Base-by-base conservation (phyloP, 2,113 vertebrate genomes). In the Sceloporus undulatus region DNA sequence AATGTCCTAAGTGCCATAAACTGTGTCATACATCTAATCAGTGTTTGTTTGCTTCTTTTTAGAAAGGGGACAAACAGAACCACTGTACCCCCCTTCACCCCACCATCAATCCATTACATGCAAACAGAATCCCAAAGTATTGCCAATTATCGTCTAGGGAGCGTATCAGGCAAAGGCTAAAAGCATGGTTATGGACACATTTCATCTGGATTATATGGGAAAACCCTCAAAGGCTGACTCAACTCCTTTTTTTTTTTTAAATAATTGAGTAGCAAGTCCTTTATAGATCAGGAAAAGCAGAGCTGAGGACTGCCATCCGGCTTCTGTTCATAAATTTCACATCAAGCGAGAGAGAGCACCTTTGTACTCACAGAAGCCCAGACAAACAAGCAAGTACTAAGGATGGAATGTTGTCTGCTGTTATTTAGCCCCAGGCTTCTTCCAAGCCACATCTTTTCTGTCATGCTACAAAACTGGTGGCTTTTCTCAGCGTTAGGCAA, bases 301-400 rank as follows among this genome's bases (percentile, higher is more conserved):
- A 34, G 79, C 38, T 80, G 1, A 0, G 65, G 27, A 8, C n/a
- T 90, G 84, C 34, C 62, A 10, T 54, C 74, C 76, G 80, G 38
- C n/a, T 82, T 23, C 78, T 0, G 0, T 78, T 78, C 74, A 81
- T 56, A 2, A 82, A 88, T 38, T 14, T 25, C 91, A 87, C 11
- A 79, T 62, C 82, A 91, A 89, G 1, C 78, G 3, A 91, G n/a
- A 89, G 4, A 91, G 27, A 89, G 71, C 18, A 78, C 5, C 54
- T 48, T 73, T 88, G 13, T 86, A 89, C 88, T 3, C 77, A 48
- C 73, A 88, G 42, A 14, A n/a, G 86, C 42, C 54, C 23, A n/a
- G 19, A 87, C 82, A 40, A 87, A 87, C 21, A 88, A 91, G 71
- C 2, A 87, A 5, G 84, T 13, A 62, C 5, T n/a, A 85, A 84